Conservation (phyloP, 2,113 vertebrate genomes). For the Myanophis thanlyinensis region DNA sequence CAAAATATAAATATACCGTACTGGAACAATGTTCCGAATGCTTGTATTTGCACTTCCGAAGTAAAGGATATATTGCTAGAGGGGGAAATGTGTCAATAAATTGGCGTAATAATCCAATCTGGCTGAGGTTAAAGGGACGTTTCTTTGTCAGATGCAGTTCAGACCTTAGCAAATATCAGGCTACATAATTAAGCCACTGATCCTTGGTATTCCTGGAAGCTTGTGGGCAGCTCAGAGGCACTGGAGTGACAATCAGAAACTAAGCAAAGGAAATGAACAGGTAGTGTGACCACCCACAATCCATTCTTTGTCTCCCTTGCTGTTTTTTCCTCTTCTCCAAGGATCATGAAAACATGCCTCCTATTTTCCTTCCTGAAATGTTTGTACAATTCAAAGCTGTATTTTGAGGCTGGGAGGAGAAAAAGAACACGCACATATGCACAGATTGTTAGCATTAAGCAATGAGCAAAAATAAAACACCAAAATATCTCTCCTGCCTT, state of each 20-base stretch:
- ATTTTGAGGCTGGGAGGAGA: slow-evolving; percentile 25
- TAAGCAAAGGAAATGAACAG: slow-evolving; percentile 61
- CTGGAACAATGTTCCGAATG: slow-evolving; percentile 67
- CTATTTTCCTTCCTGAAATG: slow-evolving; percentile 39
- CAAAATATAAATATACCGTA: slow-evolving; percentile 75
- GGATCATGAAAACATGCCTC: slow-evolving; percentile 51
- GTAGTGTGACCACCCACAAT: slow-evolving; percentile 56
- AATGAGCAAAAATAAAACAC: slow-evolving; percentile 32
- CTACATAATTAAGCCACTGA: slow-evolving; percentile 75
- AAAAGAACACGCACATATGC: neutral
- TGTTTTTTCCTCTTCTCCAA: slow-evolving; percentile 40
- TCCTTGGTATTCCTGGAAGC: slow-evolving; percentile 65
- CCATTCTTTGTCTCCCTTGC: slow-evolving; percentile 49
- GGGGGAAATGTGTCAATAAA: slow-evolving; percentile 68
- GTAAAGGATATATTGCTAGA: slow-evolving; percentile 67
- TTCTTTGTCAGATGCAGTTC: slow-evolving; percentile 71
- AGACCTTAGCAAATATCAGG: slow-evolving; percentile 70
- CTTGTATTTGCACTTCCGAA: slow-evolving; percentile 62
- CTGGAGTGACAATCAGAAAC: slow-evolving; percentile 62
- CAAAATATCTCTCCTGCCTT: slow-evolving; percentile 29
- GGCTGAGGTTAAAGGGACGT: slow-evolving; percentile 74
- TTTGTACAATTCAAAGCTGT: slow-evolving; percentile 43
- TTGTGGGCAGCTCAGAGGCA: slow-evolving; percentile 64
- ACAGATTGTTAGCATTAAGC: slow-evolving; percentile 31
- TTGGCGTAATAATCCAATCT: slow-evolving; percentile 75